Conservation (phyloP, 2,888 invertebrate species). For the Chaetogeoica ovagalla region DNA sequence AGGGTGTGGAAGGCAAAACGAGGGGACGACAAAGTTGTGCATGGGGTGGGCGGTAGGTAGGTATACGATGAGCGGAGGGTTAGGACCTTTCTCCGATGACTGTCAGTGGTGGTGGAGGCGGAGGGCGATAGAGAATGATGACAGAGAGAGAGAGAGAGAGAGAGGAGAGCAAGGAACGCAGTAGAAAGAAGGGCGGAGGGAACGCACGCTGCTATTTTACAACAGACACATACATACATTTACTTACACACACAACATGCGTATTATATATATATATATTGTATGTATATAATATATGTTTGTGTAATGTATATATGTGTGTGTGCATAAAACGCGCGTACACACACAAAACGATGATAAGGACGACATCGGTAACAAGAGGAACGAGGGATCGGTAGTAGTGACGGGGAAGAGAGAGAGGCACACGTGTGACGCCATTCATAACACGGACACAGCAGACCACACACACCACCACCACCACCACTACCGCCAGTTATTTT, state of each 20-base stretch:
- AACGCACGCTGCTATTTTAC: constrained; percentile 38
- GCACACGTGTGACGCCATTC: constrained; percentile 52
- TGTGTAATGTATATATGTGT: background rate
- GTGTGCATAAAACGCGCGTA: constrained; percentile 3
- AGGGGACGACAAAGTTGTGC: constrained; percentile 49
- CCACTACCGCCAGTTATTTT: constrained; percentile 40
- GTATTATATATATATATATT: background rate
- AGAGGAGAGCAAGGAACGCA: background rate
- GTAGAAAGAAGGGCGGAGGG: constrained; percentile 21
- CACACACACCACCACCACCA: background rate
- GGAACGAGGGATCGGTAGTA: background rate
- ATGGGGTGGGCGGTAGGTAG: background rate
- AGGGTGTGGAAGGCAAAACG: background rate
- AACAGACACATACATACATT: constrained; percentile 29
- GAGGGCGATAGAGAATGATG: constrained; percentile 45
- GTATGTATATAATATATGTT: background rate
- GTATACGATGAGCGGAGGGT: constrained; percentile 53
- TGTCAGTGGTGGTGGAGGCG: constrained; percentile 15
- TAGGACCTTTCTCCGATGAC: constrained; percentile 43
- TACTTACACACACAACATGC: background rate
- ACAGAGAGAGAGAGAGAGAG: constrained; percentile 38
- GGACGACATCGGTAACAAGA: constrained; percentile 34
- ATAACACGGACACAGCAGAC: constrained; percentile 42
- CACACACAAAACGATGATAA: constrained; percentile 42
- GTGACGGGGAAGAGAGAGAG: constrained; percentile 23